Base-by-base conservation (phyloP, 2,113 vertebrate species). In the Microcebus griseorufus region DNA sequence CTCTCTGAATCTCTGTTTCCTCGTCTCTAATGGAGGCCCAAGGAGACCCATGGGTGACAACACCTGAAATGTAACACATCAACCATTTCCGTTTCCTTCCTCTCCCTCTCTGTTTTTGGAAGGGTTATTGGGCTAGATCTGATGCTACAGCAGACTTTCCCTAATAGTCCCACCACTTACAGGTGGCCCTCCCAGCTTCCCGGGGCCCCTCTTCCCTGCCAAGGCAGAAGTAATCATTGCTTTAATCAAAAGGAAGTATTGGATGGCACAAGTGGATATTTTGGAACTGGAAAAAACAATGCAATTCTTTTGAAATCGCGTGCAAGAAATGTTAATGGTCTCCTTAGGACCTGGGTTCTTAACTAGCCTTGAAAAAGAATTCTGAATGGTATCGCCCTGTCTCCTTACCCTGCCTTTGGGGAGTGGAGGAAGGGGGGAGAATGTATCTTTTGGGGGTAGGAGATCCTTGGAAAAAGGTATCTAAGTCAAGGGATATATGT, bases 381-480 rank as follows among this genome's bases (percentile, higher is more conserved):
- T 83, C 55, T 51, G 55, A 53, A 67, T 16, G 9, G 37, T 32
- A 75, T 2, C 34, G 32, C 60, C 42, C 23, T 53, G 60, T 14
- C 45, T 76, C 45, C 18, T 18, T 39, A 65, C 42, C 34, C 11
- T 53, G 37, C 12, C 55, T 58, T 23, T 22, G n/a, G 29, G 45
- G 23, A 6, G 6, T 2, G 11, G 0, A 2, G 4, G 39, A 2
- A 6, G 14, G 51, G 37, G 27, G 53, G 53, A 75, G 34, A 9
- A 51, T 34, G 25, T 20, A 60, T 75, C 39, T 62, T 72, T 62
- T 7, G 16, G 2, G 10, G 42, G 23, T 9, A 73, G 32, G 22
- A 83, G 10, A 60, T 62, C 79, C 62, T 84, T 37, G 37, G 51
- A 37, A 53, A 92, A 32, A 67, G 13, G 23, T 14, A 39, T 42